Percentiles rank a stretch among this genome's conserved stretches.
Conservation (phyloP, 2,888 invertebrate genomes). For the Phlogophora meticulosa region DNA sequence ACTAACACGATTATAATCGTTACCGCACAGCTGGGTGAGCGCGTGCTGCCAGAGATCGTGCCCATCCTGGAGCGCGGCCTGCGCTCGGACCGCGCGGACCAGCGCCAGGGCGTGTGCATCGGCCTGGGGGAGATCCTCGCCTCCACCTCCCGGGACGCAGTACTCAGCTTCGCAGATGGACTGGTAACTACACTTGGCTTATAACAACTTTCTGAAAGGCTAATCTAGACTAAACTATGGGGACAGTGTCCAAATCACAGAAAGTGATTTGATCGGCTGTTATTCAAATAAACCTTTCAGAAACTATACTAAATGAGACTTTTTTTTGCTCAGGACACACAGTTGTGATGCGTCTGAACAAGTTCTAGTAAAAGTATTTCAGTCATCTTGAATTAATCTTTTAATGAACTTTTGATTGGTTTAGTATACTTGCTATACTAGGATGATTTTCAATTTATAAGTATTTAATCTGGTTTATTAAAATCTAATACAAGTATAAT, state of each 20-base stretch:
- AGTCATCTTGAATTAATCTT: not conserved
- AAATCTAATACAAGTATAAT: too few relatives aligned
- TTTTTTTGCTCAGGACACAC: too few relatives aligned
- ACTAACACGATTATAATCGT: not conserved
- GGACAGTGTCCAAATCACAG: too few relatives aligned
- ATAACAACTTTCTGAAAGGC: too few relatives aligned
- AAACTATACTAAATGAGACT: too few relatives aligned
- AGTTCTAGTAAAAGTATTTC: not conserved
- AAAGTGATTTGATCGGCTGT: too few relatives aligned
- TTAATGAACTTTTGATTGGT: too few relatives aligned
- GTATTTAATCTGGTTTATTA: too few relatives aligned
- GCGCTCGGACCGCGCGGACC: conserved; percentile 97
- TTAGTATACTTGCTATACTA: too few relatives aligned
- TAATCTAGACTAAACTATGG: too few relatives aligned
- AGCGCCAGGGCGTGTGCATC: conserved; percentile 99
- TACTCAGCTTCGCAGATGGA: conserved; percentile 92
- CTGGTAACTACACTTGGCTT: conserved; percentile 68
- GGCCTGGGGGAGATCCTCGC: conserved; percentile 99
- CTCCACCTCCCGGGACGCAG: conserved; percentile 98
- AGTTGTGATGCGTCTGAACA: not conserved
- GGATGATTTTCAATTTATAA: too few relatives aligned
- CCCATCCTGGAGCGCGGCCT: conserved; percentile 98
- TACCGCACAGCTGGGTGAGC: conserved; percentile 94
- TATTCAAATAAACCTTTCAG: too few relatives aligned
- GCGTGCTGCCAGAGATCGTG: conserved; percentile 99